A percentile compares a stretch with the other conserved stretches of the same genome.
Evolutionary conservation across 2,113 vertebrate species (phyloP).

Genomic region (Osmerus mordax): DNA sequence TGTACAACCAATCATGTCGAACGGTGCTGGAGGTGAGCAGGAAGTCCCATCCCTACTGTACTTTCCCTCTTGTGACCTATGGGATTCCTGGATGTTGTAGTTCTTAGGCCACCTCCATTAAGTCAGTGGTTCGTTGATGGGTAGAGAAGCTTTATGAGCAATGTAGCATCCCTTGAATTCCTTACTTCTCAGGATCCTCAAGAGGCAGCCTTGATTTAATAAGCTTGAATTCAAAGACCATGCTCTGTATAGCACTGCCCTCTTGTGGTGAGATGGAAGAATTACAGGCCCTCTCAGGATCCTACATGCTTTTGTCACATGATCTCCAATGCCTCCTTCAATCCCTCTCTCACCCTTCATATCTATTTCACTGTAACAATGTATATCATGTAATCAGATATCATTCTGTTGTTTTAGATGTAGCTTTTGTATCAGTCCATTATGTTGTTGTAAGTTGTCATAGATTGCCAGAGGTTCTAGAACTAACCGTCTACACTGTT

Average conservation of each 20-base stretch:
- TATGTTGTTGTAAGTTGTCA: neutral
- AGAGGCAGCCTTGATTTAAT: no score
- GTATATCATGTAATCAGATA: no score
- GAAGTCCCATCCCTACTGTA: neutral
- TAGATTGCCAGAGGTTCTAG: neutral
- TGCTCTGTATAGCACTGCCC: conserved; percentile 11
- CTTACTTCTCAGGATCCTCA: neutral
- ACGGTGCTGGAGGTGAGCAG: conserved; percentile 56
- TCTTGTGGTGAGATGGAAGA: conserved; percentile 21
- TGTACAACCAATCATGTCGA: conserved; percentile 32
- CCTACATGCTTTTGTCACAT: neutral
- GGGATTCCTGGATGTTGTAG: neutral
- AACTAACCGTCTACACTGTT: conserved; percentile 30
- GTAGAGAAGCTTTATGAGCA: neutral
- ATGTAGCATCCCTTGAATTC: neutral
- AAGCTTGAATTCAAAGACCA: no score
- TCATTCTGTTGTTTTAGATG: no score
- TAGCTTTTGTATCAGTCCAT: no score
- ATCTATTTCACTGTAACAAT: neutral
- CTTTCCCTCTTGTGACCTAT: neutral
- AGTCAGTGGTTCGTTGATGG: no score
- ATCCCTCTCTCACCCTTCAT: neutral
- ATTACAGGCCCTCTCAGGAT: neutral
- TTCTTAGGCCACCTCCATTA: neutral
- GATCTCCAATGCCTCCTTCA: neutral